Base-by-base conservation (phyloP, 2,888 invertebrate genomes). In the Lepetodrilus schrolli region DNA sequence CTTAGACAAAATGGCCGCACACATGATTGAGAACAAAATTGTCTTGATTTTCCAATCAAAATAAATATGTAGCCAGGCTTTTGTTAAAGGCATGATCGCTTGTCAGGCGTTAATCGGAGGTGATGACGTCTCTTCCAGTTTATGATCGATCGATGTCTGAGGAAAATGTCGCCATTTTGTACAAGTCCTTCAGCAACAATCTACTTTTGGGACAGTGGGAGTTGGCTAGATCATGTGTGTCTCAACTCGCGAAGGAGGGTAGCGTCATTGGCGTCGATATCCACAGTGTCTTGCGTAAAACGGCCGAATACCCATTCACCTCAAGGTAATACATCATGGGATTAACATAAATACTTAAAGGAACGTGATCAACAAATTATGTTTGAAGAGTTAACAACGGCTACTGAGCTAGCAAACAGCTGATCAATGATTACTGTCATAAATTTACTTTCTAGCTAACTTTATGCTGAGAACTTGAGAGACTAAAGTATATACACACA, bases 191-290 rank as follows among this genome's bases (percentile, higher is more conserved):
- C 79, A 87, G 87, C 74, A 87, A 89, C 77, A 83, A 87, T 81
- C 66, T 90, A 23, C 84, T 82, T 69, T 75, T 88, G 47, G 89
- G 89, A 7, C 88, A 89, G 76, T 90, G 89, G 88, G 88, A 90
- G 79, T 79, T 88, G 68, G 88, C 88, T 0, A 78, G 80, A 65
- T 80, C 87, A 8, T 84, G 84, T 73, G 70, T 84, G 5, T 65
- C 76, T 38, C 80, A 82, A 49, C 73, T 88, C 21, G 50, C 76
- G n/a, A 43, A 70, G 51, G 79, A 83, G n/a, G 75, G 75, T 13
- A 30, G 65, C 17, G 20, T 65, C 5, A 10, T 78, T 10, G 72
- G 72, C 26, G 34, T 72, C 8, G 77, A 83, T 50, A 76, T 87
- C 5, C 69, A 73, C n/a, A 78, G 83, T 13, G 47, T 86, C 21